A percentile compares a stretch with the other conserved stretches of the same genome.
Evolutionary conservation across 2,888 invertebrate genomes (phyloP).

Genomic region (Candidula unifasciata): DNA sequence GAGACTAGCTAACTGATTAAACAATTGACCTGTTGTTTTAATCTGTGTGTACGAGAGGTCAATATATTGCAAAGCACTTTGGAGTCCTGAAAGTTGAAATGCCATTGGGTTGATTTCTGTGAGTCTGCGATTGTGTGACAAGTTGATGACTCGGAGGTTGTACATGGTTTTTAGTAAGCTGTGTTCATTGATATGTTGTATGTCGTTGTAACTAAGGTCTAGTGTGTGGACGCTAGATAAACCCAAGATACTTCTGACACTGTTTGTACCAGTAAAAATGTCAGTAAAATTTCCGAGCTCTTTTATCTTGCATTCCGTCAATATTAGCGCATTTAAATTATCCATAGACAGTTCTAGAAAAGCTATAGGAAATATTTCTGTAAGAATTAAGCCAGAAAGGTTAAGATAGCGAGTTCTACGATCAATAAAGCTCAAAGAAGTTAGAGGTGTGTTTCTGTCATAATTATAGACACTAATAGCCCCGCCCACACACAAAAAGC

Average conservation of each 20-base stretch:
- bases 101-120: not conserved
- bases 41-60: constrained; percentile 24
- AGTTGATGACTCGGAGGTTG: constrained; percentile 15
- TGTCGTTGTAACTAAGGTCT: constrained; percentile 20
- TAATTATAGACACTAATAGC: constrained; percentile 3
- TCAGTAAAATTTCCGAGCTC: not conserved
- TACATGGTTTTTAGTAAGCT: constrained; percentile 2
- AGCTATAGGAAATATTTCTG: not conserved
- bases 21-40: not conserved
- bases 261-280: not conserved
- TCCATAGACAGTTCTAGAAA: not conserved
- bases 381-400: constrained; percentile 13
- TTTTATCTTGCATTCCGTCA: not conserved
- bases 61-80: not conserved
- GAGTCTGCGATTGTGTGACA: constrained; percentile 7
- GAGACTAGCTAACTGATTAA: not conserved
- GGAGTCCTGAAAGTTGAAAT: not conserved
- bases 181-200: not conserved
- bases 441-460: not conserved
- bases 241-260: not conserved
- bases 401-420: constrained; percentile 2
- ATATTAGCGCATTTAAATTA: not conserved
- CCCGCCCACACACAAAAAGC: constrained; percentile 2
- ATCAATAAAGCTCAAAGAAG: constrained; percentile 17
- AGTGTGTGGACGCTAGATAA: not conserved